Evolutionary conservation across 1,140 invertebrate genomes (phyloP).

Genomic region (Neodiprion pinetum): DNA sequence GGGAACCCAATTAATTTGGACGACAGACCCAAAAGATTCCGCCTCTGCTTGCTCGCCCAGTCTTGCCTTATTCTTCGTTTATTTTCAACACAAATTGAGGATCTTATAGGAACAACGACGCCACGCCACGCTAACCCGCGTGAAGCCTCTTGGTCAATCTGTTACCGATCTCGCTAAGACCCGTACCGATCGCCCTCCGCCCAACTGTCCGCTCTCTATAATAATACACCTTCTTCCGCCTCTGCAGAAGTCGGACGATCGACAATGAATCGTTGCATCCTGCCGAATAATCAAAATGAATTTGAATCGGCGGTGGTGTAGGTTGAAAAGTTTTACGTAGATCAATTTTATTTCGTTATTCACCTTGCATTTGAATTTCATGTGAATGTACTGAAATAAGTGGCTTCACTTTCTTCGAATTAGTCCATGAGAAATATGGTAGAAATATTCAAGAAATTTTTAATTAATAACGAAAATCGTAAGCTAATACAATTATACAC

Average conservation of each 20-base stretch:
- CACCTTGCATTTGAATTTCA: no score
- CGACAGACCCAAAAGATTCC: slow-evolving; percentile 3
- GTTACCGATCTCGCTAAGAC: not conserved
- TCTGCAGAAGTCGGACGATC: not conserved
- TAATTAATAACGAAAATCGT: no score
- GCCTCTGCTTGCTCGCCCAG: not conserved
- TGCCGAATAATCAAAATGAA: no score
- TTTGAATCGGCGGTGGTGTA: no score
- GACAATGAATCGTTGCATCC: no score
- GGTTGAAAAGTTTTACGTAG: no score
- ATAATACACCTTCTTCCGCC: not conserved
- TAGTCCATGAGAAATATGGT: no score
- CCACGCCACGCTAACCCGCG: not conserved
- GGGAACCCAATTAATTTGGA: slow-evolving; percentile 7
- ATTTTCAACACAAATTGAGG: slow-evolving; percentile 7
- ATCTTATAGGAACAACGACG: not conserved
- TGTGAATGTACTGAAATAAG: no score
- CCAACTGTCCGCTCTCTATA: not conserved
- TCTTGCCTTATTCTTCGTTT: slow-evolving; percentile 7
- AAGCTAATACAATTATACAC: no score
- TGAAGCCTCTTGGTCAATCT: slow-evolving; percentile 1
- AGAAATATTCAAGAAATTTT: no score
- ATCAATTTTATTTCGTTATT: no score
- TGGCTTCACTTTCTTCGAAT: no score
- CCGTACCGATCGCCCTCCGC: not conserved